Evolutionary conservation across 1,140 invertebrate genomes (phyloP), one percentile per base, ranked within the genome.

Genomic region (Heliconius nattereri): DNA sequence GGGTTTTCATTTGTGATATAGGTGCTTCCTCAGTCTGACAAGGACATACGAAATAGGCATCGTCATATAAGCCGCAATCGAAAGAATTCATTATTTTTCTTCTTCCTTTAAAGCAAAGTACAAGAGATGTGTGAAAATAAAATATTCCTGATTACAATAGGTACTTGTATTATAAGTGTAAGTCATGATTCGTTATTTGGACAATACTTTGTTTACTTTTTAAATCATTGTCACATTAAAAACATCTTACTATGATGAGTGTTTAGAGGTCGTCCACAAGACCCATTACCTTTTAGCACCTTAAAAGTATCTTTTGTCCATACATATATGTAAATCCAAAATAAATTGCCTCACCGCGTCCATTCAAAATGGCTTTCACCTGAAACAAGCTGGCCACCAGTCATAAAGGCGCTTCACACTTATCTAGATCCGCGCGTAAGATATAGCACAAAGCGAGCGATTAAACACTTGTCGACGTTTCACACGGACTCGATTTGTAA

Each of bases 381-480:
- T 66, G 23, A 26, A 11, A 26, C 23, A 66, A 66, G 60, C 60
- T 66, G 29, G 60, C 26, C 54, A 57, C 60, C 60, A 66, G 54
- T 66, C 9, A 71, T 76, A 72, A 80, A 60, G 75, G 32, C 82
- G 71, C 77, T 75, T 83, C 77, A 32, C 52, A 79, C 54, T 29
- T 66, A 13, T 73, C 26, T 82, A 84, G 57, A 81, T 84, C 76
- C 77, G 16, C 57, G 81, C 74, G 76, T 66, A 76, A 81, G 78
- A 85, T 83, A 84, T 84, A 83, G 76, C 81, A 85, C 85, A 87
- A 87, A 88, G 88, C 85, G 75, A 82, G 78, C 89, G 88, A 89
- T 91, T 91, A 89, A 90, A 86, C 86, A 89, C 89, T 91, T 76
- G 80, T 70, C 73, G 78, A 57, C 73, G 71, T 83, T 83, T 83